Evolutionary conservation across 2,797 vertebrate species (phyloP).

Genomic region (Hydrophis major): DNA sequence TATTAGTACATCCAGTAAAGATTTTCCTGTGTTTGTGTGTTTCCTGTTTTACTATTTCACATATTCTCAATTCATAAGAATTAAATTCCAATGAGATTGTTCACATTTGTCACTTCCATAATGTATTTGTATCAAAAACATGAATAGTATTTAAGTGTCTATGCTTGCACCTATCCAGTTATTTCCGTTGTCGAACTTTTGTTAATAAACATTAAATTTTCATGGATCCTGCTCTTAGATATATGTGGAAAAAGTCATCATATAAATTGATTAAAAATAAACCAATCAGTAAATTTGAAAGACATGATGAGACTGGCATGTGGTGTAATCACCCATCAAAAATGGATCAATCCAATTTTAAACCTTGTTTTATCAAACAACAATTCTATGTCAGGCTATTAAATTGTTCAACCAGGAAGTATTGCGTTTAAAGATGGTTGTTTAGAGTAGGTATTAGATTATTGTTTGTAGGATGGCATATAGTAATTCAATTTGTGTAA

Average conservation of each 20-base stretch:
- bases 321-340: background rate
- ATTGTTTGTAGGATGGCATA: background rate
- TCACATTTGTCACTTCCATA: background rate
- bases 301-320: background rate
- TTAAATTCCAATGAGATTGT: background rate
- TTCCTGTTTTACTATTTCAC: background rate
- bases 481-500: background rate
- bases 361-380: background rate
- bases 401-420: background rate
- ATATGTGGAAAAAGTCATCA: background rate
- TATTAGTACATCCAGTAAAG: background rate
- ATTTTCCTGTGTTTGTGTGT: background rate
- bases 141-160: background rate
- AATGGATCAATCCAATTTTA: background rate
- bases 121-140: background rate
- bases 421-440: background rate
- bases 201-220: background rate
- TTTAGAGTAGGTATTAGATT: background rate
- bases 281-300: background rate
- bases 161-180: background rate
- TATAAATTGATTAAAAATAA: background rate
- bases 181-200: background rate
- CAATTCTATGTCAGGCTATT: background rate
- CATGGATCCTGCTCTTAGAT: background rate
- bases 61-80: background rate